Evolutionary conservation across 2,113 vertebrate genomes (phyloP).

Genomic region (Coturnix japonica): DNA sequence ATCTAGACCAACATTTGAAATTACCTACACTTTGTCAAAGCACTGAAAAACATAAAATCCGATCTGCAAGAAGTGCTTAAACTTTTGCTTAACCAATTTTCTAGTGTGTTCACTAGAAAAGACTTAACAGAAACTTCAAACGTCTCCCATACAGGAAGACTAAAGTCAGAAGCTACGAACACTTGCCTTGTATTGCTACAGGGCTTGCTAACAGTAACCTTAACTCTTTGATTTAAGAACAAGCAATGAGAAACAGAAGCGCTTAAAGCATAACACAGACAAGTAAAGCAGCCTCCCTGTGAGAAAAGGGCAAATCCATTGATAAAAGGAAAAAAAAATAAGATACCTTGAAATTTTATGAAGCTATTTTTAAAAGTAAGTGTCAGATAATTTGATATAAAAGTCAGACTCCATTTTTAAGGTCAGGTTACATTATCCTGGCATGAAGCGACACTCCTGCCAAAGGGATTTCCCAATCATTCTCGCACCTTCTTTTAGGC

Average conservation of each 20-base stretch:
- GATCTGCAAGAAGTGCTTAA: not conserved
- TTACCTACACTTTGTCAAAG: not conserved
- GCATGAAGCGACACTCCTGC: not conserved
- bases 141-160: not conserved
- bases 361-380: not conserved
- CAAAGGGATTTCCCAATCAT: not conserved
- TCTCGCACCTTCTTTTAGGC: not conserved
- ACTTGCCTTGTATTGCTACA: not conserved
- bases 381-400: not conserved
- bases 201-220: rapidly evolving
- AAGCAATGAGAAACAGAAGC: not conserved
- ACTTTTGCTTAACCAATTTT: not conserved
- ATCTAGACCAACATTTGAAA: not conserved
- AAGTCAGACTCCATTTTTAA: not conserved
- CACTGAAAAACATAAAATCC: not conserved
- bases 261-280: not conserved
- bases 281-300: not conserved
- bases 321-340: not conserved
- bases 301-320: not conserved
- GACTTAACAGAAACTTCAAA: too few species aligned
- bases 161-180: not conserved
- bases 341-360: not conserved
- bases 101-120: too few species aligned
- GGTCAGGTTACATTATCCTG: not conserved
- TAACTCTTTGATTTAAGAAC: not conserved